Evolutionary conservation across 2,113 vertebrate genomes (phyloP), one percentile per base, ranked within the genome.

Genomic region (Martes martes): DNA sequence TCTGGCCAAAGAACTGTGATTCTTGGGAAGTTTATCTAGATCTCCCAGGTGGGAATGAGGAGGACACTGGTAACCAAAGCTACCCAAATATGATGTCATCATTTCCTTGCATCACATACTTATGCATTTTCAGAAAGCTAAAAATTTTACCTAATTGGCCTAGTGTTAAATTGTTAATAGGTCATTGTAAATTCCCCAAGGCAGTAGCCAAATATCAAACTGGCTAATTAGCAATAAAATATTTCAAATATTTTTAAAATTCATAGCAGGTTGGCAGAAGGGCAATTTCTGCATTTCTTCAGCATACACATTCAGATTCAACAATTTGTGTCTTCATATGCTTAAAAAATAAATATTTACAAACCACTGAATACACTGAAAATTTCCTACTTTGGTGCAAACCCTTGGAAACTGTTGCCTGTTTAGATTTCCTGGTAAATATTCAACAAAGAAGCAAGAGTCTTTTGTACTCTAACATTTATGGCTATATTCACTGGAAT

Each of bases 181-280:
- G 91, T 94, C 93, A 98, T 55, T 96, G 89, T 95, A 96, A 96
- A 96, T 96, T 95, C 91, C 96, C 97, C 69, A 96, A 97, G 94
- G 95, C 90, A 92, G 71, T 81, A 97, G 88, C 26, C 92, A 97
- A 97, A 96, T 97, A 96, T 83, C 94, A 97, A 85, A 97, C 91
- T 93, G 78, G 85, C 84, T 97, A 96, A 98, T 98, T 98, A 97
- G 96, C 73, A 96, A 96, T 94, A 91, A 97, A 96, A 97, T 91
- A 96, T 96, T 97, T 97, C 81, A 95, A 97, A 96, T 96, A 97
- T 74, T 97, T 84, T 97, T 97, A 96, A 88, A 94, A 97, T 95
- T 95, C 89, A 89, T 91, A 95, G 65, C 90, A 91, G 65, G 84
- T 91, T 98, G 92, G 96, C 95, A 97, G 80, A 94, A 93, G 92